These are phyloP conservation scores for Pelobates cultripes DNA, from an alignment of 2,797 vertebrate species.

Conservation along the genomic window DNA sequence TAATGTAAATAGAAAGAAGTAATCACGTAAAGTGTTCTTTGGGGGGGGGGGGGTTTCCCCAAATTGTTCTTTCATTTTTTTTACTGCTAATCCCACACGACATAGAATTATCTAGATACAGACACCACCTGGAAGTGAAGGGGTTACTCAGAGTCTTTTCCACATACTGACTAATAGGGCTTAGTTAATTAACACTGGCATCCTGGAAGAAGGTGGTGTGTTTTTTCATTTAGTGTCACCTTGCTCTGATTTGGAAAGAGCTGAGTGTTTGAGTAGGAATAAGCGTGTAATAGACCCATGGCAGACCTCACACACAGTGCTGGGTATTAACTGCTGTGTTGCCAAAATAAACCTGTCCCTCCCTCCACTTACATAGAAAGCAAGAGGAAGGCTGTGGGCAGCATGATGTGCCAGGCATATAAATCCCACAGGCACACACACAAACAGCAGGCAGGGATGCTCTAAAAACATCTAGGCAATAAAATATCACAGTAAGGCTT, in stretches of 20 bases:
- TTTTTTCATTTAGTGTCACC: slow-evolving; percentile 71
- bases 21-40: no score
- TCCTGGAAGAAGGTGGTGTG: slow-evolving; percentile 60
- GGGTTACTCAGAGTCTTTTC: slow-evolving; percentile 7
- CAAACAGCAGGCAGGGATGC: not conserved
- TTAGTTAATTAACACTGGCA: slow-evolving; percentile 72
- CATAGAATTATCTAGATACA: not conserved
- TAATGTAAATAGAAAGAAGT: no score
- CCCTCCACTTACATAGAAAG: slow-evolving; percentile 59
- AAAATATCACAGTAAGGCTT: not conserved
- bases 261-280: slow-evolving; percentile 65
- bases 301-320: slow-evolving; percentile 71
- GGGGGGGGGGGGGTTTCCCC: no score
- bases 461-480: not conserved
- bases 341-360: slow-evolving; percentile 68
- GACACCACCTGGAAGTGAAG: not conserved
- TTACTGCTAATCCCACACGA: no score
- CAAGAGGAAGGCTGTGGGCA: slow-evolving; percentile 11
- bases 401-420: not conserved
- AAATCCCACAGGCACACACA: not conserved
- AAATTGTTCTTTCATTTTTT: no score
- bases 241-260: slow-evolving; percentile 73
- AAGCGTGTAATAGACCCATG: slow-evolving; percentile 64
- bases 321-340: slow-evolving; percentile 66
- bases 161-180: slow-evolving; percentile 61